Evolutionary conservation across 2,888 invertebrate species (phyloP).

Genomic region (Willowsia nigromaculata): DNA sequence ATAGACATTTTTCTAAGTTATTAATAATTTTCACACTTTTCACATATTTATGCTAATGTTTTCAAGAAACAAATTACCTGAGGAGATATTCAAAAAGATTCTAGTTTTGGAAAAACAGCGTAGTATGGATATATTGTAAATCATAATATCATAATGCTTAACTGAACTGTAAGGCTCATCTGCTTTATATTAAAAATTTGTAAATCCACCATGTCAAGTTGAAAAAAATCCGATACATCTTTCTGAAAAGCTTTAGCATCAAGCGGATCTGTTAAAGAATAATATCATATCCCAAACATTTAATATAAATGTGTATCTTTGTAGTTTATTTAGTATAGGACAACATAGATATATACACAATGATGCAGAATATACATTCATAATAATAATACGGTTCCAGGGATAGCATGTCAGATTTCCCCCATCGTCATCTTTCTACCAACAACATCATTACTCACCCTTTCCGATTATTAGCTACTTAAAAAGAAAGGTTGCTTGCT

Average conservation of each 20-base stretch:
- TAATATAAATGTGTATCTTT: too few relatives aligned
- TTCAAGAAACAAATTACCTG: too few relatives aligned
- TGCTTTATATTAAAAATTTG: not conserved
- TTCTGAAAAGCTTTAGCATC: slow-evolving; percentile 6
- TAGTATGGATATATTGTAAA: too few relatives aligned
- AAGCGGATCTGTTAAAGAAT: not conserved
- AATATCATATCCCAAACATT: too few relatives aligned
- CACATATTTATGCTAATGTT: too few relatives aligned
- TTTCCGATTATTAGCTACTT: slow-evolving; percentile 48
- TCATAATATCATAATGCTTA: too few relatives aligned
- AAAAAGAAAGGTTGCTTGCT: slow-evolving; percentile 14
- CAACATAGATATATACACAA: not conserved
- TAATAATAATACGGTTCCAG: slow-evolving; percentile 5
- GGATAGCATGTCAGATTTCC: slow-evolving; percentile 22
- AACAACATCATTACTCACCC: slow-evolving; percentile 53
- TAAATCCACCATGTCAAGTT: slow-evolving; percentile 2
- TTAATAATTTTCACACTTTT: too few relatives aligned
- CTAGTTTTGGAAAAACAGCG: too few relatives aligned
- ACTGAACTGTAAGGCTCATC: not conserved
- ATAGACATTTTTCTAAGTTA: too few relatives aligned
- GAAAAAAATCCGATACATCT: slow-evolving; percentile 3
- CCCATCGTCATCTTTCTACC: slow-evolving; percentile 12
- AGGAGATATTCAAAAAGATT: too few relatives aligned
- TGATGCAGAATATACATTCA: not conserved
- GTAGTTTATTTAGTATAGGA: not conserved